Conservation (phyloP, 2,113 vertebrate species). For the Eretmochelys imbricata region DNA sequence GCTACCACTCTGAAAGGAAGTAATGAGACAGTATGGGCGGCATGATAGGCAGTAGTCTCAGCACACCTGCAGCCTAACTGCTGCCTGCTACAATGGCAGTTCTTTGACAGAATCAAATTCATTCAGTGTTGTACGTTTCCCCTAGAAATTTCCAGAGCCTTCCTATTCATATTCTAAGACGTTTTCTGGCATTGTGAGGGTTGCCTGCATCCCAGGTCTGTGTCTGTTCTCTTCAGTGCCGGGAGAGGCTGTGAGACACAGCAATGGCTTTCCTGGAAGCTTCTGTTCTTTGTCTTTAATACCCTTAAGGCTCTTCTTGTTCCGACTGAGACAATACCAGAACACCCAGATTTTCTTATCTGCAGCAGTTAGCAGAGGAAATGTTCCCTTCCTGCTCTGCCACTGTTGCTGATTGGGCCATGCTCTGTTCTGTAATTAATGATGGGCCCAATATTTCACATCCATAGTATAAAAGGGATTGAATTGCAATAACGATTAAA, state of each 20-base stretch:
- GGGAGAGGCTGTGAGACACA: background rate
- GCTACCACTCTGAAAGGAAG: background rate
- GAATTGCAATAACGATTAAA: background rate
- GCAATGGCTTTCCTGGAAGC: background rate
- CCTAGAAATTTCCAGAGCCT: background rate
- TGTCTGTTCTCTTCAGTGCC: rapidly evolving
- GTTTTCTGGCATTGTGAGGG: background rate
- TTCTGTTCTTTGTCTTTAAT: background rate
- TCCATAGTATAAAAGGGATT: background rate
- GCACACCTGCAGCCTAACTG: background rate
- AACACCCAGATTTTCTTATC: background rate
- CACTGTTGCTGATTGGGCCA: background rate
- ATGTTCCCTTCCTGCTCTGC: background rate
- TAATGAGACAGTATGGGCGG: background rate
- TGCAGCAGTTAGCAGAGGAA: background rate
- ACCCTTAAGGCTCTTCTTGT: background rate
- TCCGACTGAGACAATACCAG: background rate
- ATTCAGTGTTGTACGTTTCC: background rate
- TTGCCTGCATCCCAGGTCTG: background rate
- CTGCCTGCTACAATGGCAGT: background rate
- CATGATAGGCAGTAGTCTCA: background rate
- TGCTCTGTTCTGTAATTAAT: background rate
- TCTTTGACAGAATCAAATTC: background rate
- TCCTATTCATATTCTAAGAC: rapidly evolving
- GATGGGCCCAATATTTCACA: background rate